These are phyloP conservation scores for Nephrocerus scutellatus DNA, from an alignment of 2,888 invertebrate species.

Conservation along the genomic window DNA sequence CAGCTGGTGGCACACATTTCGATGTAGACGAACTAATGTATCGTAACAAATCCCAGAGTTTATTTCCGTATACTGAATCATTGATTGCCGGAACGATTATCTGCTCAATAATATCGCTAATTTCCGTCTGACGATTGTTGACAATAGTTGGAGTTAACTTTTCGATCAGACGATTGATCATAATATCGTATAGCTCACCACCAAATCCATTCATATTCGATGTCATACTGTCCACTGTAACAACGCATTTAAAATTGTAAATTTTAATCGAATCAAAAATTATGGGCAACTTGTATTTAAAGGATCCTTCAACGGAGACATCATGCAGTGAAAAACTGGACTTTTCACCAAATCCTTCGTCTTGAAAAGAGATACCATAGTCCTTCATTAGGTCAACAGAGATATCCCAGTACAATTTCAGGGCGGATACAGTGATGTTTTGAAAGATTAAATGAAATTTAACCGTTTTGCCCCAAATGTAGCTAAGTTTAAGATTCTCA, in stretches of 20 bases:
- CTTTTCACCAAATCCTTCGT: conserved; percentile 34
- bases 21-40: too few species aligned
- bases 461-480: conserved; percentile 30
- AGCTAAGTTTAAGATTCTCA: conserved; percentile 33
- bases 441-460: conserved; percentile 35
- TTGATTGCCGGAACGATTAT: conserved; percentile 33
- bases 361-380: conserved; percentile 32
- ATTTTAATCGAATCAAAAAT: conserved; percentile 40
- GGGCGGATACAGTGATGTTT: conserved; percentile 32
- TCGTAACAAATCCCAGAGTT: conserved; percentile 35
- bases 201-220: conserved; percentile 36
- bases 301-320: conserved; percentile 31
- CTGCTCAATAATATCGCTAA: conserved; percentile 35
- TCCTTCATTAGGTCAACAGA: conserved; percentile 31
- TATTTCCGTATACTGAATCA: conserved; percentile 34
- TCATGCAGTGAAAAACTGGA: conserved; percentile 34
- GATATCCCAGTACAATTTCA: conserved; percentile 35
- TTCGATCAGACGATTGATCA: conserved; percentile 34
- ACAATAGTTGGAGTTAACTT: conserved; percentile 28
- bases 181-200: conserved; percentile 29
- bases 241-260: conserved; percentile 30
- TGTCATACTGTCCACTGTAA: conserved; percentile 28
- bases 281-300: conserved; percentile 37
- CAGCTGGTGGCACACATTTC: conserved; percentile 32
- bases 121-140: conserved; percentile 30